Base-by-base conservation (phyloP, 2,113 vertebrate species). In the Symphodus melops region DNA sequence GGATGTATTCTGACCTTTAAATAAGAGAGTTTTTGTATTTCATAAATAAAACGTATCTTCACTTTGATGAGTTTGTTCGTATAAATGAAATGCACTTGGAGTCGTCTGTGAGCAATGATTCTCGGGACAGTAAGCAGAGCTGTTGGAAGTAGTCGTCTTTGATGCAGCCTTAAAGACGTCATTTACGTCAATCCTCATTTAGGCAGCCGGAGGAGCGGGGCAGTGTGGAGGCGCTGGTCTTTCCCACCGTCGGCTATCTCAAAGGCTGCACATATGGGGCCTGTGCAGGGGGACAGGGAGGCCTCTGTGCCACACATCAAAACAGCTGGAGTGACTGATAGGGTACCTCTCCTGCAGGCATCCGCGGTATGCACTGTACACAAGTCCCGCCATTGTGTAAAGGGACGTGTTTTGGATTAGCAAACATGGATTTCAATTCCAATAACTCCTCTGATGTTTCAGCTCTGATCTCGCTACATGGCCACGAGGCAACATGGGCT, bases 251-350 rank as follows among this genome's bases (percentile, higher is more conserved):
- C 71, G 41, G 79, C 75, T 83, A 90, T 89, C 88, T 90, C 83
- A 86, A 81, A 90, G 86, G 86, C 86, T 68, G 78, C 74, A 70
- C 81, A 87, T 91, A 83, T 72, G 68, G 44, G 67, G 59, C 19
- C 20, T 39, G 53, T 75, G 67, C 25, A 41, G 25, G 16, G 77
- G 83, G 78, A 90, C 75, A 88, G 84, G 77, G 66, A 82, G 83
- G 81, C 86, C 88, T 89, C 81, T 92, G 82, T 88, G 81, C 59
- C 90, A 64, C 75, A 89, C 81, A 89, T 90, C 85, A 83, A 89
- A 91, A 91, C 88, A 90, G 86, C 90, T 90, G 88, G 88, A 90
- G 76, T 90, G 86, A 91, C 90, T 89, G 90, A 91, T 90, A 79
- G 90, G 81, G 79, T 79, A 72, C 77, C 81, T 73, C 88, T 91